Evolutionary conservation across 2,888 invertebrate species (phyloP), one percentile per base, ranked within the genome.

Genomic region (Chaetoderma sp.): DNA sequence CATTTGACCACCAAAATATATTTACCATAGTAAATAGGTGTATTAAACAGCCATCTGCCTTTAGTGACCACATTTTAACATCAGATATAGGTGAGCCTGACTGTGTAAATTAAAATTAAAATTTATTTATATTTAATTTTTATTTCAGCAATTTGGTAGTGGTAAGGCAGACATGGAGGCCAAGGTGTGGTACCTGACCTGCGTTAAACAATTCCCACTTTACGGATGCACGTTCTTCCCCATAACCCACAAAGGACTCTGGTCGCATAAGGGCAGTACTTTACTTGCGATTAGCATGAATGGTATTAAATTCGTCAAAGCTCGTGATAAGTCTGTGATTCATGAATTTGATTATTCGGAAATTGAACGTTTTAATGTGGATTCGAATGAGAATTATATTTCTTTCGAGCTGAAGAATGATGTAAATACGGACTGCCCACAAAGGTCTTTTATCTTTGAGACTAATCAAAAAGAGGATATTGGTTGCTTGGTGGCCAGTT

Each of bases 181-280:
- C 21, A 96, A 96, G 88, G 95, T 96, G 25, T 89, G 96, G 72
- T 97, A 97, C 86, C 88, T 97, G 68, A 94, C 95, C 0, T 96
- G 96, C 82, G 96, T 97, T 4, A 96, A 96, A 94, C 96, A 97
- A 87, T 97, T 96, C 86, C 96, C 96, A 0, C 89, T 97, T 0
- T 95, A 94, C 74, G 95, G 95, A 5, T 93, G 94, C 65, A 94
- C 94, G 39, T 89, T 93, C 81, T 95, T 93, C 88, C 92, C 92
- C 13, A 96, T 96, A 67, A 93, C 93, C 0, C 97, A 96, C 86
- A 92, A 95, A 73, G 96, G 96, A 16, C 95, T 95, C 82, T 96
- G 96, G 94, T 93, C 94, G 4, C 96, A 95, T 82, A 95, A 89
- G 49, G 88, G 88, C 72, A 88, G 88, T 64, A 83, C 90, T 28